These are phyloP conservation scores for Halocaridina rubra DNA, from an alignment of 2,888 invertebrate genomes.

Conservation along the genomic window DNA sequence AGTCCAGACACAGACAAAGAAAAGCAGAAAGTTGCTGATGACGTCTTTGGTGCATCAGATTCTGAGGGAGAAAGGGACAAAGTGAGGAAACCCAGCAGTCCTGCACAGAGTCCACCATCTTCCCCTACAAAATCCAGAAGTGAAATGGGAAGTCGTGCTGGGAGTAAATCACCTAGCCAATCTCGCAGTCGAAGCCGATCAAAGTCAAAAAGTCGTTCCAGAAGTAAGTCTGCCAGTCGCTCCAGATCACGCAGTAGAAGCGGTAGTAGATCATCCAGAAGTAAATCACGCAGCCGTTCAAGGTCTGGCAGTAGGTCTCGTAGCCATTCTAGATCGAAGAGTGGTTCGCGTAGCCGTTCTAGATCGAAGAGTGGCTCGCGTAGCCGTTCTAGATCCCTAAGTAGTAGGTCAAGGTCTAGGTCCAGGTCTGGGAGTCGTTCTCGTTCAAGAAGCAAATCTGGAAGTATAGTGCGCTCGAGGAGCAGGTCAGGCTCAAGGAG, in stretches of 20 bases:
- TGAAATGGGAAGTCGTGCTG: constrained; percentile 22
- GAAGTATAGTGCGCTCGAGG: background rate
- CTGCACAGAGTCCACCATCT: background rate
- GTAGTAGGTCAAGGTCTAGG: constrained; percentile 2
- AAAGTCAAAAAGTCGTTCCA: constrained; percentile 37
- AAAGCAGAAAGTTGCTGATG: constrained; percentile 36
- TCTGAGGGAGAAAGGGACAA: constrained; percentile 27
- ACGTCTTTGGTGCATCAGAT: constrained; percentile 51
- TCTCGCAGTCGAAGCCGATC: constrained; percentile 31
- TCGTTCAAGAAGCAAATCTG: background rate
- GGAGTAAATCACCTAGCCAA: constrained; percentile 38
- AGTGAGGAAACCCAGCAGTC: background rate
- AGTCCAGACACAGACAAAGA: constrained; percentile 5
- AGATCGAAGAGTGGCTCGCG: constrained; percentile 32
- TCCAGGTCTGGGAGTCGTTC: constrained; percentile 15
- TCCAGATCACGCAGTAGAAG: constrained; percentile 17
- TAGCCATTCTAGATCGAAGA: constrained; percentile 36
- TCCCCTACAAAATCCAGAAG: constrained; percentile 21
- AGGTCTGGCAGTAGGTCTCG: constrained; percentile 17
- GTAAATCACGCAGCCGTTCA: constrained; percentile 12
- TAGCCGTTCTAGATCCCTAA: constrained; percentile 33
- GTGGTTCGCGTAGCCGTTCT: constrained; percentile 32
- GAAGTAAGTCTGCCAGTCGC: constrained; percentile 31
- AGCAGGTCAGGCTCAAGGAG: constrained; percentile 24
- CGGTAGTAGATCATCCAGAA: constrained; percentile 31